These are phyloP conservation scores for Axis porcinus DNA, from an alignment of 2,113 vertebrate species.

Conservation along the genomic window DNA sequence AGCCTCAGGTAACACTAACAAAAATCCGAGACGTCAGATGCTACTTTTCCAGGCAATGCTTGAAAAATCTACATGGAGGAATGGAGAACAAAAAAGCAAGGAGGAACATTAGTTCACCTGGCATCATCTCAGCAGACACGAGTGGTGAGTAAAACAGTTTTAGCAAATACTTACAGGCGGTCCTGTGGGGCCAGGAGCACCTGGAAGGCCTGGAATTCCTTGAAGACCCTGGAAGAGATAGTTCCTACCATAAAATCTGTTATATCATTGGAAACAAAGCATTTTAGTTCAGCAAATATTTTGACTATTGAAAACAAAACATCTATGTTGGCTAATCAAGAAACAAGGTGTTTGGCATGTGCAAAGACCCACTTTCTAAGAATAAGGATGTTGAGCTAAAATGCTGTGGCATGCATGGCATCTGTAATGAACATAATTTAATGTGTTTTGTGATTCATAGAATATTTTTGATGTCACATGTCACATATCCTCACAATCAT, in stretches of 20 bases:
- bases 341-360: not conserved
- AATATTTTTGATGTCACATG: not conserved
- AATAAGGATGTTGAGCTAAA: not conserved
- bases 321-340: not conserved
- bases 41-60: not conserved
- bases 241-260: not conserved
- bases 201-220: conserved; percentile 90
- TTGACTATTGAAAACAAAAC: conserved; percentile 22
- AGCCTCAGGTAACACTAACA: not conserved
- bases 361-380: not conserved
- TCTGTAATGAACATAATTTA: not conserved
- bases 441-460: not conserved
- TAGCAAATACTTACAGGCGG: conserved; percentile 82
- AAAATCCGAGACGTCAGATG: not conserved
- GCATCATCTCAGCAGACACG: not conserved
- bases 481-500: not conserved
- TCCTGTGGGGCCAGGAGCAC: conserved; percentile 86
- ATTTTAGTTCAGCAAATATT: not conserved
- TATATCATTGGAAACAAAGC: not conserved
- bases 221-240: conserved; percentile 84
- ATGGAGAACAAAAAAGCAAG: not conserved
- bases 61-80: not conserved
- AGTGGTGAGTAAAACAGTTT: not conserved
- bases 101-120: not conserved
- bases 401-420: not conserved